Evolutionary conservation across 2,113 vertebrate genomes (phyloP).

Genomic region (Neoarius graeffei): DNA sequence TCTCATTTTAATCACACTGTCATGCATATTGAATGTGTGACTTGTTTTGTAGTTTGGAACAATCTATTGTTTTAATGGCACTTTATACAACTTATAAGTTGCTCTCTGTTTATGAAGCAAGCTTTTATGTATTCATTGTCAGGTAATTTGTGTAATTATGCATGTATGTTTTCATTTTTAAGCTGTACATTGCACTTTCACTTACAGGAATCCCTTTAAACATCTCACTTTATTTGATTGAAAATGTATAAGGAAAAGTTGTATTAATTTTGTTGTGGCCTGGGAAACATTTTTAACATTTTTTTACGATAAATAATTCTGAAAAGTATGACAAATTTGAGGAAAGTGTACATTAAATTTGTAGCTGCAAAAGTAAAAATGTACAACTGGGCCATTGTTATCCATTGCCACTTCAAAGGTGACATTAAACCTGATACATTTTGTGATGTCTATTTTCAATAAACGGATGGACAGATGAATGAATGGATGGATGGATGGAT

Average conservation of each 20-base stretch:
- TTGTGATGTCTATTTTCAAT: not conserved
- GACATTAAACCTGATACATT: not conserved
- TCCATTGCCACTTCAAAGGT: not conserved
- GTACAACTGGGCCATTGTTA: not conserved
- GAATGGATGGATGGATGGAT: no score
- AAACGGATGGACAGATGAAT: not conserved
- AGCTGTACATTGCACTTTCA: not conserved
- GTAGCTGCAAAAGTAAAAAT: not conserved
- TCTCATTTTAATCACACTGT: not conserved
- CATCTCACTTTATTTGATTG: not conserved
- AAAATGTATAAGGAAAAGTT: not conserved
- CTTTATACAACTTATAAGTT: not conserved
- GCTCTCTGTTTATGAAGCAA: not conserved
- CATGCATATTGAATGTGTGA: not conserved
- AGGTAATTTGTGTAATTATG: not conserved
- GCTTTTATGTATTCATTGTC: not conserved
- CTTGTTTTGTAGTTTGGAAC: not conserved
- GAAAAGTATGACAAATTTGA: not conserved
- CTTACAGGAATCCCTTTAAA: not conserved
- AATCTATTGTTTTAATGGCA: not conserved
- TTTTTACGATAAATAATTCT: not conserved
- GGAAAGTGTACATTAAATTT: not conserved
- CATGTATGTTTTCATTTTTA: not conserved
- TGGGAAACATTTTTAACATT: not conserved
- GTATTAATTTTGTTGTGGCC: not conserved